Evolutionary conservation across 2,797 vertebrate genomes (phyloP).

Genomic region (Sebastes itinus): DNA sequence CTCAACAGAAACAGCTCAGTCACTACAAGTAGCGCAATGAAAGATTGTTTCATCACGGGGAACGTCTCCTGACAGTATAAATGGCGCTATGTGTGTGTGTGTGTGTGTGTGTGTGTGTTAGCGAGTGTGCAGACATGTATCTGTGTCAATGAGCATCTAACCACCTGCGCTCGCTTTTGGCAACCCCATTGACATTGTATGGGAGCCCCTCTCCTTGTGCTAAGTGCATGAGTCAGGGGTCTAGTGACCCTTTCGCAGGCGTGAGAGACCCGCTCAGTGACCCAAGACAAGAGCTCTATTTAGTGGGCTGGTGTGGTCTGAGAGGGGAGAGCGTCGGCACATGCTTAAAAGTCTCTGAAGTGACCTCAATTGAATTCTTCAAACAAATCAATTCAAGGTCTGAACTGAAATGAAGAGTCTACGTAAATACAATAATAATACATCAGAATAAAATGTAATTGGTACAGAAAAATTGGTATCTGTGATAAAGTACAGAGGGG

Average conservation of each 20-base stretch:
- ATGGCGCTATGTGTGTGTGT: not conserved
- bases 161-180: conserved; percentile 32
- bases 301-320: conserved; percentile 27
- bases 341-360: conserved; percentile 36
- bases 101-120: not conserved
- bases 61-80: conserved; percentile 5
- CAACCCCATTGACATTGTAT: conserved; percentile 26
- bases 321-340: conserved; percentile 1
- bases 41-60: conserved; percentile 31
- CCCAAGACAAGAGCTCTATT: conserved; percentile 55
- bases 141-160: conserved; percentile 41
- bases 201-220: conserved; percentile 27
- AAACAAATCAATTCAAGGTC: not conserved
- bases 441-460: not conserved
- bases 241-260: conserved; percentile 42
- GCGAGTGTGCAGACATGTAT: conserved; percentile 16
- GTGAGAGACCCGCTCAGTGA: conserved; percentile 46
- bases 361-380: conserved; percentile 7
- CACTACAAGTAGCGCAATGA: conserved; percentile 20
- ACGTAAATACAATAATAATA: not conserved
- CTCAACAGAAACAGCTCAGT: conserved; percentile 37
- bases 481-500: not conserved
- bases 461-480: not conserved
- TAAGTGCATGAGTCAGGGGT: conserved; percentile 56
- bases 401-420: not conserved